phyloP scores from a whole-genome alignment of 2,888 invertebrate species.

The Rhopalosiphum nymphaeae region DNA sequence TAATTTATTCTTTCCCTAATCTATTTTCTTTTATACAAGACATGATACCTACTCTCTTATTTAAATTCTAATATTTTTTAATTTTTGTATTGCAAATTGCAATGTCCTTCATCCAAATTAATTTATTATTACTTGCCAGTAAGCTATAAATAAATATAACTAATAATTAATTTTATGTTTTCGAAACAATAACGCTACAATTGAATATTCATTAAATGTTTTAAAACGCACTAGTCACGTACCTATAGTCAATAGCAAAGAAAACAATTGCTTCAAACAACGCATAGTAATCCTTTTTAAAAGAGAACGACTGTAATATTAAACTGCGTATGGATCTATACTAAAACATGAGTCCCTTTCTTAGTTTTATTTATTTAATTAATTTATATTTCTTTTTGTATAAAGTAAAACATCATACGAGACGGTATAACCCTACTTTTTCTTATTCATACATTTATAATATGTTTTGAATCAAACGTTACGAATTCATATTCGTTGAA shows the following conservation, averaged over 20 bases:
- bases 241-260: neutral
- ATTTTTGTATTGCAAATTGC: neutral
- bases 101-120: neutral
- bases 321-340: neutral
- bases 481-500: neutral
- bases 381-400: neutral
- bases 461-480: neutral
- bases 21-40: neutral
- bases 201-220: neutral
- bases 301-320: neutral
- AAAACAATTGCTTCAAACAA: constrained; percentile 9
- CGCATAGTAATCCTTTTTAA: neutral
- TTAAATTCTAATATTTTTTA: neutral
- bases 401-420: neutral
- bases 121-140: neutral
- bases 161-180: neutral
- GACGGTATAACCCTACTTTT: neutral
- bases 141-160: neutral
- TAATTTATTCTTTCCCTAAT: constrained; percentile 7
- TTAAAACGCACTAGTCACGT: neutral
- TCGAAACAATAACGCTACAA: neutral
- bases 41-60: neutral
- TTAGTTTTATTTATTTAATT: neutral
- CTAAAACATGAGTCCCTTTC: neutral
- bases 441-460: neutral